Base-by-base conservation (phyloP, 2,888 invertebrate genomes). In the Parasteatoda lunata region DNA sequence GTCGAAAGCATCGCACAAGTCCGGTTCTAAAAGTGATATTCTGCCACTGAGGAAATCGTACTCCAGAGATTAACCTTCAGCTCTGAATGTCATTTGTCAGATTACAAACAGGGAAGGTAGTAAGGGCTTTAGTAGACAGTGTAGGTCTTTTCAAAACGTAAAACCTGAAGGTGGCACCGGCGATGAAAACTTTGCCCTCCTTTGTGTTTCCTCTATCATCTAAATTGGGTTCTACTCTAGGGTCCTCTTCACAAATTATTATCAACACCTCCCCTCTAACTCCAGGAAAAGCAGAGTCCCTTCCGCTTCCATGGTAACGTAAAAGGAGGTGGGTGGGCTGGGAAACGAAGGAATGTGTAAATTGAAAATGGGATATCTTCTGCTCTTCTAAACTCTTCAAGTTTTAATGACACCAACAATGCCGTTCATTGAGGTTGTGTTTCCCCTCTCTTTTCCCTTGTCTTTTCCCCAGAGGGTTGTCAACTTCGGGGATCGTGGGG, bases 391-490 rank as follows among this genome's bases (percentile, higher is more conserved):
- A 77, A 84, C 77, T 77, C 77, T 84, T 84, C 83, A 84, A 77
- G 77, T 77, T 84, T 84, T 84, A 84, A 84, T 84, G 83, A 84
- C 77, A 77, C 77, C 83, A 84, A 84, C 83, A 84, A 84, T 84
- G 83, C 83, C 72, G 80, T 66, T 70, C 59, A 47, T 15, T 59
- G 59, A n/a, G 75, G 75, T 81, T 75, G 77, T 71, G 72, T 84
- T 84, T 84, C 83, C 81, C 47, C 54, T 68, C 59, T 13, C 73
- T 30, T 2, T 59, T 59, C 59, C 59, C 59, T 59, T 59, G 9
- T 59, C 59, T 48, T 11, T 47, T 64, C 82, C 65, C 77, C 65
- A 8, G 83, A 72, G 83, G 66, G 83, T 72, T 84, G 83, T 84
- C 83, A 84, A 84, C 77, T 72, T 52, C 66, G 72, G 71, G 83